phyloP scores from a whole-genome alignment of 2,113 vertebrate genomes.

The Sinocyclocheilus grahami region DNA sequence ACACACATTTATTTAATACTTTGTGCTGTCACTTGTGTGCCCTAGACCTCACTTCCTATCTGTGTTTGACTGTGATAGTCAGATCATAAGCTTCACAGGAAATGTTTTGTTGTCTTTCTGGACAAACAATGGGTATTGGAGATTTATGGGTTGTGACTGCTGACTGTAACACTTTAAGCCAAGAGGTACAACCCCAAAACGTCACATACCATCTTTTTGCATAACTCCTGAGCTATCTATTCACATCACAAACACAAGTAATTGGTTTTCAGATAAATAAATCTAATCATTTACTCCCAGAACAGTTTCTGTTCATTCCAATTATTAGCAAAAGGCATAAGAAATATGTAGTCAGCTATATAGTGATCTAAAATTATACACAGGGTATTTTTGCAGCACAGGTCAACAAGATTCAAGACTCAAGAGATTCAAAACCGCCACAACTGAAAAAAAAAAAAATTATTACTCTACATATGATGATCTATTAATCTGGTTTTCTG shows the following conservation, averaged over 20 bases:
- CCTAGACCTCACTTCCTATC: slow-evolving; percentile 39
- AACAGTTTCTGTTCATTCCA: neutral
- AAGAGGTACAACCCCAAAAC: neutral
- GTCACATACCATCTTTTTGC: neutral
- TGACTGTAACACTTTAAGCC: slow-evolving; percentile 62
- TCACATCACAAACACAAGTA: neutral
- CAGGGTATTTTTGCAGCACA: no score
- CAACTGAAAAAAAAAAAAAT: no score
- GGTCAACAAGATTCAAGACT: no score
- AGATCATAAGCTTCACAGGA: slow-evolving; percentile 56
- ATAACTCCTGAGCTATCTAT: neutral
- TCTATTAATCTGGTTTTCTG: no score
- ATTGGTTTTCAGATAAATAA: neutral
- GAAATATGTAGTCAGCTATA: neutral
- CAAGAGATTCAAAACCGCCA: no score
- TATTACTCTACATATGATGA: no score
- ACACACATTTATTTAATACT: slow-evolving; percentile 8
- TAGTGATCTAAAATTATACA: neutral
- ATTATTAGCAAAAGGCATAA: neutral
- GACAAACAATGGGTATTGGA: slow-evolving; percentile 52
- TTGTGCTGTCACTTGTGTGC: slow-evolving; percentile 22
- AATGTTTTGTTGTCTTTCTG: slow-evolving; percentile 70
- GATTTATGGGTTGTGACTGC: slow-evolving; percentile 57
- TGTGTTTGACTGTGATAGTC: slow-evolving; percentile 34
- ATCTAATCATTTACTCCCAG: neutral